Conservation (phyloP, 2,113 vertebrate species). For the Rafetus swinhoei region DNA sequence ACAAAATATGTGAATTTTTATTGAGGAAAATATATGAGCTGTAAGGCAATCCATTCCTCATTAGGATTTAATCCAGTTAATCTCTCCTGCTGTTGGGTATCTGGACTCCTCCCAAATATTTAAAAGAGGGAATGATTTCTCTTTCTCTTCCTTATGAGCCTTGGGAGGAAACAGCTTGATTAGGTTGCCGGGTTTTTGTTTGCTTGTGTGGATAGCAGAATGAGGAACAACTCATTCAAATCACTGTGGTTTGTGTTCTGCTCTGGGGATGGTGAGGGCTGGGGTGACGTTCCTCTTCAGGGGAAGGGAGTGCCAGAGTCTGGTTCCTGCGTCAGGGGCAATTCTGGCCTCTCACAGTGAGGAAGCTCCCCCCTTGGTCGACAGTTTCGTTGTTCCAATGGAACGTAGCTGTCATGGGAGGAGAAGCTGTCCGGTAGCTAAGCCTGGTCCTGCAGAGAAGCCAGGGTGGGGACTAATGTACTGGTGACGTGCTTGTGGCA, state of each 20-base stretch:
- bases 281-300: background rate
- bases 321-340: background rate
- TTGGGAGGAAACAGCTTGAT: background rate
- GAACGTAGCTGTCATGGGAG: background rate
- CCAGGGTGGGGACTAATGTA: background rate
- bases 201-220: background rate
- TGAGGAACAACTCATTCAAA: background rate
- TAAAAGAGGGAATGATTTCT: background rate
- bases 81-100: accelerated
- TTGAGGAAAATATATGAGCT: background rate
- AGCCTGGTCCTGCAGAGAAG: background rate
- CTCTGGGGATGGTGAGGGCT: background rate
- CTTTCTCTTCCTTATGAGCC: background rate
- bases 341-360: accelerated
- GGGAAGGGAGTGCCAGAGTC: background rate
- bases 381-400: accelerated
- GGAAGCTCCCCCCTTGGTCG: accelerated
- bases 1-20: background rate
- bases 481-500: background rate
- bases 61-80: background rate
- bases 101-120: background rate
- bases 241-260: background rate
- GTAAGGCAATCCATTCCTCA: background rate
- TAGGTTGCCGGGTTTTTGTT: background rate
- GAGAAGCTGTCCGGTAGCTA: background rate